These are phyloP conservation scores for Ctenoplectra terminalis DNA, from an alignment of 1,140 invertebrate genomes.

Conservation along the genomic window DNA sequence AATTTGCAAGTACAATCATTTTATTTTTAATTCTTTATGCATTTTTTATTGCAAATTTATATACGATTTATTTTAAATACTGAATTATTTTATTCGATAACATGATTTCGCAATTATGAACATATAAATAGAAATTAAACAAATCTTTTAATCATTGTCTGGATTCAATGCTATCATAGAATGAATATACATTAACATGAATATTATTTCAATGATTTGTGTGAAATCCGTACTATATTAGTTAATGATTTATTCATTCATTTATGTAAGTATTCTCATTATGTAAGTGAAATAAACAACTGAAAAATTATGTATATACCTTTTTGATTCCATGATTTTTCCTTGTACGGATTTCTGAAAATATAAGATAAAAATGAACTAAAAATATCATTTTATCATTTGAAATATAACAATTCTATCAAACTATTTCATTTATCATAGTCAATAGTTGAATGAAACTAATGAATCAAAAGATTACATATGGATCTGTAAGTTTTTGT, in stretches of 20 bases:
- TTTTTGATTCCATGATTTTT: slow-evolving; percentile 1
- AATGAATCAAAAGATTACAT: background rate
- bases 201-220: slow-evolving; percentile 48
- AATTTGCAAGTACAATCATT: slow-evolving; percentile 13
- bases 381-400: background rate
- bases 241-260: slow-evolving; percentile 43
- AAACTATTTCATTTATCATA: background rate
- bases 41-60: background rate
- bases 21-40: slow-evolving; percentile 6
- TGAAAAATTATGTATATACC: slow-evolving; percentile 13
- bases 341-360: background rate
- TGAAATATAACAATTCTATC: background rate
- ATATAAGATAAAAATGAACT: background rate
- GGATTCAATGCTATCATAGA: slow-evolving; percentile 61
- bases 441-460: too few species aligned
- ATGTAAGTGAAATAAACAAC: slow-evolving; percentile 57
- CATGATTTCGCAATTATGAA: background rate
- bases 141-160: slow-evolving; percentile 21
- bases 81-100: slow-evolving; percentile 12
- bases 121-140: slow-evolving; percentile 4
- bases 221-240: slow-evolving; percentile 40
- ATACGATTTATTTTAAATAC: background rate
- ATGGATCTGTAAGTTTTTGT: background rate
- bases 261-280: slow-evolving; percentile 56
- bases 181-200: slow-evolving; percentile 35